Base-by-base conservation (phyloP, 1,140 invertebrate genomes). In the Pogonomyrmex californicus region DNA sequence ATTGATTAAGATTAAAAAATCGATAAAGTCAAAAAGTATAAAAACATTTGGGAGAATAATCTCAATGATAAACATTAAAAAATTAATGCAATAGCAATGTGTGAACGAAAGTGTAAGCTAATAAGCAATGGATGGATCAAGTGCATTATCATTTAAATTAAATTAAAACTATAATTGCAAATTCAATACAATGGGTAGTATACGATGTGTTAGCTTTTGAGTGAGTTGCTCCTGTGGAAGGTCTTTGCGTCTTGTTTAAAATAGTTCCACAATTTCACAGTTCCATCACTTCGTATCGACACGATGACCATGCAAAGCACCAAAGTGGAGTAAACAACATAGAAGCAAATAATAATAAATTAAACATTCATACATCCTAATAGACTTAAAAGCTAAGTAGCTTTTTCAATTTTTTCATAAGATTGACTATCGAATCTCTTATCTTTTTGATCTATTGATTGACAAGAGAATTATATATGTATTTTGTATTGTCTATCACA, bases 261-360 rank as follows among this genome's bases (percentile, higher is more conserved):
- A 92, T 94, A 95, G 88, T 91, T 95, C 95, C 95, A 95, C n/a
- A 95, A 91, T 87, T 90, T 93, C 86, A 95, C 92, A 30, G 94
- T 95, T 89, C 94, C 94, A 88, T 95, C 94, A 90, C 94, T 95
- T 93, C 90, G 83, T 70, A 91, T 92, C 70, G 88, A 86, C 63
- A 92, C 88, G 92, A 91, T 90, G 92, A 91, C 94, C 95, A 95
- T 95, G 94, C 94, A 95, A 95, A 95, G 94, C 93, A 95, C 93
- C 92, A 95, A 93, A 95, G 92, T 91, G 92, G 92, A 94, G 93
- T 95, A 94, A 94, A 95, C 92, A 93, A 93, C 91, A 94, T 93
- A 91, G 88, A 94, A 92, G 93, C 93, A 93, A 93, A 93, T 86
- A 93, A 94, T 87, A 91, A 88, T 71, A 90, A 92, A 90, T 90